phyloP scores from a whole-genome alignment of 2,888 invertebrate species.

The Nephrotoma guestfalica region DNA sequence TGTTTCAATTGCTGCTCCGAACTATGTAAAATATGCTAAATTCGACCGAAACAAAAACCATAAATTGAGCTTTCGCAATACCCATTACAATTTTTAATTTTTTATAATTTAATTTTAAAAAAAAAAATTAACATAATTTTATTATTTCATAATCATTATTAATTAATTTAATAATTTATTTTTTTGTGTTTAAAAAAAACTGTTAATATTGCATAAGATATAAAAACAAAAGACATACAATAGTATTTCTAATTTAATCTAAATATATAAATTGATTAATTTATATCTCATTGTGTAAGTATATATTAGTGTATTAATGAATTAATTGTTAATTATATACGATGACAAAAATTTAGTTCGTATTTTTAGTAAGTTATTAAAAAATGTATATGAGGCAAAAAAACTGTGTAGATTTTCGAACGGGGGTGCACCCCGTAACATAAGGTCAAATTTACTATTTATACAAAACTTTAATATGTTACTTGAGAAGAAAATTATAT shows the following conservation, averaged over 20 bases:
- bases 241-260: background rate
- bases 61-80: background rate
- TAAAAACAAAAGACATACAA: background rate
- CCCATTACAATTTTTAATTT: background rate
- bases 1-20: conserved; percentile 2
- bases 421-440: background rate
- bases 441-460: background rate
- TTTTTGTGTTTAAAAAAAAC: background rate
- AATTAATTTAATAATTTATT: background rate
- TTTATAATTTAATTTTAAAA: background rate
- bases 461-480: background rate
- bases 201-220: background rate
- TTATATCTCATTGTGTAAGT: background rate
- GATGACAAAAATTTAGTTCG: background rate
- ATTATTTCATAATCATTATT: background rate
- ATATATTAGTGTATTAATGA: background rate
- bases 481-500: background rate
- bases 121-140: background rate
- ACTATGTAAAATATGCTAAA: conserved; percentile 1
- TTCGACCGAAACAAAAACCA: background rate
- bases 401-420: background rate
- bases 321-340: background rate
- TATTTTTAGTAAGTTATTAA: background rate
- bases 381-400: background rate
- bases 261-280: background rate